Percentiles rank a stretch among this genome's conserved stretches.
Evolutionary conservation across 2,888 invertebrate species (phyloP).

Genomic region (Acanthococcus lagerstroemiae): DNA sequence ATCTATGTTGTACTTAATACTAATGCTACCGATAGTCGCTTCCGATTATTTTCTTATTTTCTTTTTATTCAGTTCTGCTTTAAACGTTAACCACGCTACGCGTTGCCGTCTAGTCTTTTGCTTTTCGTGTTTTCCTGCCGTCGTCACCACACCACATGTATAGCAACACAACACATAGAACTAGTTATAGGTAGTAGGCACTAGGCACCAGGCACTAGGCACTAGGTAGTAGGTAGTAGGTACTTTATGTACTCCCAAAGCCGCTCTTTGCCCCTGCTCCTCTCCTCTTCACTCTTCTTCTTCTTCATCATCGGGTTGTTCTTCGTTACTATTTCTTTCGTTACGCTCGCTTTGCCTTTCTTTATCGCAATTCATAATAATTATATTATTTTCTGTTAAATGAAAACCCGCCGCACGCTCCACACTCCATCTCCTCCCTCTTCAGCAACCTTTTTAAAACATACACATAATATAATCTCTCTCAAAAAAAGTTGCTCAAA

Average conservation of each 20-base stretch:
- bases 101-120: not conserved
- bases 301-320: too few relatives aligned
- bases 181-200: too few relatives aligned
- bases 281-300: not conserved
- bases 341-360: not conserved
- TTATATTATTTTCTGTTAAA: too few relatives aligned
- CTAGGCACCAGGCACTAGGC: too few relatives aligned
- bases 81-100: slow-evolving; percentile 3
- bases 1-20: slow-evolving; percentile 8
- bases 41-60: slow-evolving; percentile 20
- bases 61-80: slow-evolving; percentile 13
- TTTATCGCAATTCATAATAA: not conserved
- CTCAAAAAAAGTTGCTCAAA: too few relatives aligned
- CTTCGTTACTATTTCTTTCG: not conserved
- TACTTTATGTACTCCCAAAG: not conserved
- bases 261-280: not conserved
- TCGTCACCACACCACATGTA: not conserved
- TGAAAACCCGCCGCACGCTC: too few relatives aligned
- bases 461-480: too few relatives aligned
- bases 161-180: too few relatives aligned
- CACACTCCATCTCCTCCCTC: too few relatives aligned
- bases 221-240: too few relatives aligned
- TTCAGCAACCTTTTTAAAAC: too few relatives aligned
- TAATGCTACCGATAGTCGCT: slow-evolving; percentile 27
- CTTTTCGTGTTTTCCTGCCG: not conserved